These are phyloP conservation scores for Cotesia glomerata DNA, from an alignment of 1,140 invertebrate genomes.

Conservation along the genomic window DNA sequence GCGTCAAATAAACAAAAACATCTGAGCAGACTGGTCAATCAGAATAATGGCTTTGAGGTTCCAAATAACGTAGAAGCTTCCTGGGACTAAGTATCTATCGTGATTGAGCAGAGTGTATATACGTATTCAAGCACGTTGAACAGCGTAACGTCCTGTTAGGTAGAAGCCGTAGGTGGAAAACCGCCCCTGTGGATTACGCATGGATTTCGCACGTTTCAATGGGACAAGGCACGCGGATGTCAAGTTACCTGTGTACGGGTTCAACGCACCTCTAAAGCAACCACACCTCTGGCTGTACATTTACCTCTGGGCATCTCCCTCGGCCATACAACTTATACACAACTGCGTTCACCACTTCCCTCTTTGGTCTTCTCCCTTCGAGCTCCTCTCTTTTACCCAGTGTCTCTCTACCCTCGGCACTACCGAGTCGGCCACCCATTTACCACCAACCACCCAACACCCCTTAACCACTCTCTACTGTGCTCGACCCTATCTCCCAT, in stretches of 20 bases:
- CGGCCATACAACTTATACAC: slow-evolving; percentile 35
- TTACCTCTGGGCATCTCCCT: slow-evolving; percentile 7
- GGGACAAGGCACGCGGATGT: slow-evolving; percentile 52
- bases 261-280: slow-evolving; percentile 57
- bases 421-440: slow-evolving; percentile 27
- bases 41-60: background rate
- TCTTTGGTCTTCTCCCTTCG: slow-evolving; percentile 30
- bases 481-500: slow-evolving; percentile 46
- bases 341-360: slow-evolving; percentile 26
- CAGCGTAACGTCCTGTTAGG: slow-evolving; percentile 24
- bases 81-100: no score
- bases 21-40: background rate
- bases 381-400: slow-evolving; percentile 25
- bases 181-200: slow-evolving; percentile 43
- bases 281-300: slow-evolving; percentile 40
- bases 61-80: background rate
- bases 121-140: background rate
- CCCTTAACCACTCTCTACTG: slow-evolving; percentile 39
- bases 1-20: background rate
- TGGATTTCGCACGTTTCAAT: slow-evolving; percentile 53
- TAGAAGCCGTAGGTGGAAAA: slow-evolving; percentile 27
- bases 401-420: no score
- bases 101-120: background rate
- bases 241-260: slow-evolving; percentile 53
- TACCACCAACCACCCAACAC: slow-evolving; percentile 44